These are phyloP conservation scores for Eucriotettix oculatus DNA, from an alignment of 2,888 invertebrate species.

Conservation along the genomic window DNA sequence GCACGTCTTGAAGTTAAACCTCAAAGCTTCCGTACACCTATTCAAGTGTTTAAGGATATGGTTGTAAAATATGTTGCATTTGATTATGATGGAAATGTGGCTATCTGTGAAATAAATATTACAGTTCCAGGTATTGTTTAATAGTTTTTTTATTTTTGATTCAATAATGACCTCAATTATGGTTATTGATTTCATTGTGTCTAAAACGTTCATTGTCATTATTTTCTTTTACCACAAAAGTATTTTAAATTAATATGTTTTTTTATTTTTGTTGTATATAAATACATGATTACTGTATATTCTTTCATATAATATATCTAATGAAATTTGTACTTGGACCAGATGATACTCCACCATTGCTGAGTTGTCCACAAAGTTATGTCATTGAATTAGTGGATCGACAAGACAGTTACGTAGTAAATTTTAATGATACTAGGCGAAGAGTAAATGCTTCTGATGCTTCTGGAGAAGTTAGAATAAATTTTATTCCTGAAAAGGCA, in stretches of 20 bases:
- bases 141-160: neutral
- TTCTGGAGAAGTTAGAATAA: conserved; percentile 71
- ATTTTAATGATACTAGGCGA: conserved; percentile 76
- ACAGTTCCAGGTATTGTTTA: conserved; percentile 52
- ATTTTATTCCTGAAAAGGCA: conserved; percentile 68
- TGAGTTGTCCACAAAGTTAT: conserved; percentile 86
- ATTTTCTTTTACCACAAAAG: too few relatives aligned
- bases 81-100: conserved; percentile 94
- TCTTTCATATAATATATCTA: too few relatives aligned
- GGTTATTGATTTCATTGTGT: neutral
- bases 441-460: conserved; percentile 75
- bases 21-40: conserved; percentile 74
- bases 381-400: conserved; percentile 81
- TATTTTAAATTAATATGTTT: too few relatives aligned
- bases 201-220: neutral
- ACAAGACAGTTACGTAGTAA: conserved; percentile 78
- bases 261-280: too few relatives aligned
- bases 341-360: conserved; percentile 78
- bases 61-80: conserved; percentile 91
- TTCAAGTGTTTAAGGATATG: conserved; percentile 76
- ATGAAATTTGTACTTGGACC: neutral
- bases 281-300: too few relatives aligned
- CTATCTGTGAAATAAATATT: conserved; percentile 91
- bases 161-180: neutral
- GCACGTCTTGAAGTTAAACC: conserved; percentile 86